A percentile compares a stretch with the other conserved stretches of the same genome.
phyloP scores from a whole-genome alignment of 2,888 invertebrate genomes.

The Plagodis pulveraria region DNA sequence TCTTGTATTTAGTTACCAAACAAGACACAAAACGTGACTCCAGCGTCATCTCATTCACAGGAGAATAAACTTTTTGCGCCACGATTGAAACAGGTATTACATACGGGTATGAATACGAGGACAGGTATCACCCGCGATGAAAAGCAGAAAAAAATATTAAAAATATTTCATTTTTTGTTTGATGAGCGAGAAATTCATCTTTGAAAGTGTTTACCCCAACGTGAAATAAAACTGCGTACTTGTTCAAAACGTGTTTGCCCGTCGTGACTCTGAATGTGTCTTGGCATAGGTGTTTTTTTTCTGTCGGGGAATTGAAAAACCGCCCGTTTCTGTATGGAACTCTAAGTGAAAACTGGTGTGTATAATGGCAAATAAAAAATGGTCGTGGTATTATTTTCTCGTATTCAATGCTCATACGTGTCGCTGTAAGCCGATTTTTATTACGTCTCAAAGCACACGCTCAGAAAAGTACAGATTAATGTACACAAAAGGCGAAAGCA shows the following conservation, averaged over 20 bases:
- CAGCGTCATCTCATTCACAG: background rate
- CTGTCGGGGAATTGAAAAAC: slow-evolving; percentile 50
- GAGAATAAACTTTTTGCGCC: slow-evolving; percentile 14
- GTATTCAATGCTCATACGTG: slow-evolving; percentile 63
- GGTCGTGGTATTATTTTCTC: slow-evolving; percentile 52
- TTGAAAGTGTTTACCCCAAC: slow-evolving; percentile 71
- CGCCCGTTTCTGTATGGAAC: slow-evolving; percentile 42
- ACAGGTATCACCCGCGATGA: slow-evolving; percentile 47
- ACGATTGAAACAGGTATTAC: slow-evolving; percentile 14
- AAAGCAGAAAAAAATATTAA: slow-evolving; percentile 57
- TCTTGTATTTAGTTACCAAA: no score
- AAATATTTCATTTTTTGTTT: slow-evolving; percentile 68
- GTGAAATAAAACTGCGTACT: slow-evolving; percentile 74
- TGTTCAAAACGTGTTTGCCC: slow-evolving; percentile 69
- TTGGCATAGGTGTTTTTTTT: slow-evolving; percentile 55
- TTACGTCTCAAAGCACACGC: slow-evolving; percentile 69
- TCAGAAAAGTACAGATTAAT: slow-evolving; percentile 70
- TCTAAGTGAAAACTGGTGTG: slow-evolving; percentile 33
- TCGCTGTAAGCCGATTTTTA: slow-evolving; percentile 78
- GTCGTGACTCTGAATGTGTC: slow-evolving; percentile 57
- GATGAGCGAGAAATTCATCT: slow-evolving; percentile 71
- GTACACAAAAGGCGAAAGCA: slow-evolving; percentile 57
- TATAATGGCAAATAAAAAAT: slow-evolving; percentile 42
- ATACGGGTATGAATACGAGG: slow-evolving; percentile 30
- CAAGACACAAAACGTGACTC: background rate